A percentile compares a stretch with the other conserved stretches of the same genome.
These are phyloP conservation scores for Gorsachius magnificus DNA, from an alignment of 2,797 vertebrate genomes.

Conservation along the genomic window DNA sequence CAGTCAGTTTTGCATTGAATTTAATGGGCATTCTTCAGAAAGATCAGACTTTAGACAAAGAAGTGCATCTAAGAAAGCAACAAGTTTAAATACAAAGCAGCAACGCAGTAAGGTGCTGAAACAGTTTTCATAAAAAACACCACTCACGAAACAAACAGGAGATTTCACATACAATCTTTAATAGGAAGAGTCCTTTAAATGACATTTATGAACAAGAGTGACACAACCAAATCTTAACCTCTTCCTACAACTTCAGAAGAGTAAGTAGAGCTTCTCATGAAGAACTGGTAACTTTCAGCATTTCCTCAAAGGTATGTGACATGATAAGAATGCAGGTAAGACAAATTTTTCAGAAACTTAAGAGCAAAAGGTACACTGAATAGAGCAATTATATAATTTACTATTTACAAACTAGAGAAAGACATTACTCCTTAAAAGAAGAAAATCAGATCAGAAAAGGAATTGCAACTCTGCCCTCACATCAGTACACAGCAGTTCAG, in stretches of 20 bases:
- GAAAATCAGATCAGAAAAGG: neutral
- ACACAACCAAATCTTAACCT: neutral
- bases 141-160: neutral
- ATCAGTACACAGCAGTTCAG: neutral
- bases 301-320: neutral
- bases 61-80: neutral
- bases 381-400: neutral
- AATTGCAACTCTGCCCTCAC: neutral
- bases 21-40: neutral
- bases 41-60: neutral
- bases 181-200: neutral
- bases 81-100: neutral
- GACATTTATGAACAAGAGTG: neutral
- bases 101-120: neutral
- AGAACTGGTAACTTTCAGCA: neutral
- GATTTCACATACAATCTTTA: neutral
- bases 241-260: neutral
- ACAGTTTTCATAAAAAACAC: neutral
- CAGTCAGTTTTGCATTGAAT: neutral
- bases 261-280: neutral
- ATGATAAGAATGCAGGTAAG: neutral
- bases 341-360: neutral
- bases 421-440: neutral
- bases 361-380: neutral
- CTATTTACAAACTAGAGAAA: neutral